Conservation (phyloP, 2,113 vertebrate genomes). For the Triplophysa siluroides region DNA sequence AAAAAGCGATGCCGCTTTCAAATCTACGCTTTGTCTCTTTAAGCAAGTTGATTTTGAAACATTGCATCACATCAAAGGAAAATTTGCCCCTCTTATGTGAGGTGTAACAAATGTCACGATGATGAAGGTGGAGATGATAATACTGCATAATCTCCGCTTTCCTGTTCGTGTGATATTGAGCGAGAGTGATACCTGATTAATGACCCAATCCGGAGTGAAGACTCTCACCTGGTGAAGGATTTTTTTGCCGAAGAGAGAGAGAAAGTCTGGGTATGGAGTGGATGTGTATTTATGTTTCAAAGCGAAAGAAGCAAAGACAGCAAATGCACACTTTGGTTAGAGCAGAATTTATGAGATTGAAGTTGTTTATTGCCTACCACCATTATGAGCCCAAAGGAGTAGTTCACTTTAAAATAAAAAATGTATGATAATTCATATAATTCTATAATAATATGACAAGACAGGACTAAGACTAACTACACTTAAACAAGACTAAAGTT, state of each 20-base stretch:
- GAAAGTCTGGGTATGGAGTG: too few species aligned
- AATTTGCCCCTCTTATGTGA: constrained; percentile 36
- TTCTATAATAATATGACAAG: too few species aligned
- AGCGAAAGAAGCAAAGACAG: too few species aligned
- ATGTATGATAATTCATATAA: too few species aligned
- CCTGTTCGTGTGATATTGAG: constrained; percentile 52
- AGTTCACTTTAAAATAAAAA: too few species aligned
- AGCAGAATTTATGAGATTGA: too few species aligned
- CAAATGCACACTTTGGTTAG: too few species aligned
- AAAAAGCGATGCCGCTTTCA: background rate
- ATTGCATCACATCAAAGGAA: constrained; percentile 56
- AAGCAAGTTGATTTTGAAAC: constrained; percentile 68
- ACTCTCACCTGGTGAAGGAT: constrained; percentile 49
- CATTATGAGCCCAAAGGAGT: too few species aligned
- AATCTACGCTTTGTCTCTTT: constrained; percentile 65
- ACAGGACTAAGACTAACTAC: too few species aligned
- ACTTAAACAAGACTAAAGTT: too few species aligned
- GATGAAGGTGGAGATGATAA: constrained; percentile 68
- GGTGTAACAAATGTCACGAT: constrained; percentile 64
- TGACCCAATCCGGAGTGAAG: constrained; percentile 53
- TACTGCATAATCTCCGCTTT: constrained; percentile 61
- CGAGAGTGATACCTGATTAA: constrained; percentile 61
- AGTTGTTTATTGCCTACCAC: too few species aligned
- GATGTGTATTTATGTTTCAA: too few species aligned
- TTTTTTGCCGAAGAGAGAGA: background rate